phyloP scores from a whole-genome alignment of 92 coral and sea anemone genomes.

The Siderastrea siderea region DNA sequence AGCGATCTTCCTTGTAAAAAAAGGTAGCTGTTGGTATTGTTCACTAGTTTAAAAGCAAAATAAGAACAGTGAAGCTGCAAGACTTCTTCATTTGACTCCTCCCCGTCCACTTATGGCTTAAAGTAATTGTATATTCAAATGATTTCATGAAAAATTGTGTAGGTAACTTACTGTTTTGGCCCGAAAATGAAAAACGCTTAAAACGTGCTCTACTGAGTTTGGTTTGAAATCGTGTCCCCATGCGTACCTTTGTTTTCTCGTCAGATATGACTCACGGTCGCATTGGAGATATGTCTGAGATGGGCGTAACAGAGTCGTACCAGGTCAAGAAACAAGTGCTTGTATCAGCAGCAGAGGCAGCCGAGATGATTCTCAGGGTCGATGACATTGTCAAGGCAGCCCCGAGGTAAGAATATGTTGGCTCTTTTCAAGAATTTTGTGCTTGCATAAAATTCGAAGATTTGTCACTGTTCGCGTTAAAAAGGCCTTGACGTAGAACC shows the following conservation, averaged over 20 bases:
- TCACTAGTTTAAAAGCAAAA: background rate
- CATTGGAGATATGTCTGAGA: conserved; percentile 93
- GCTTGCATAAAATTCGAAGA: background rate
- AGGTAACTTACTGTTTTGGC: too few relatives aligned
- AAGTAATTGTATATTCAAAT: too few relatives aligned
- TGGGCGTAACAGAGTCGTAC: conserved; percentile 97
- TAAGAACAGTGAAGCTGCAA: background rate
- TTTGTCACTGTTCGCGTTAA: background rate
- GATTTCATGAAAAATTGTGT: too few relatives aligned
- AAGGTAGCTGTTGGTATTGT: background rate
- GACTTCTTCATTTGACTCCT: too few relatives aligned
- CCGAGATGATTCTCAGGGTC: conserved; percentile 97
- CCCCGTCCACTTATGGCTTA: too few relatives aligned
- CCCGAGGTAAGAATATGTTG: conserved; percentile 81
- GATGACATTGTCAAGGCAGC: conserved; percentile 98
- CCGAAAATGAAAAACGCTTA: too few relatives aligned
- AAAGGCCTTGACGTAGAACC: too few relatives aligned
- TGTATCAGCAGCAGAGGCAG: conserved; percentile 97
- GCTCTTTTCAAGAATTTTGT: background rate
- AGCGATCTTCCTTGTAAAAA: too few relatives aligned
- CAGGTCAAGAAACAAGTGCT: conserved; percentile 95
- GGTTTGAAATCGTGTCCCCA: background rate
- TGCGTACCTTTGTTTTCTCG: background rate
- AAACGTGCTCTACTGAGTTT: background rate
- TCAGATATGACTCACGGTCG: conserved; percentile 92